A percentile compares a stretch with the other conserved stretches of the same genome.
Conservation (phyloP, 2,888 invertebrate species). For the Nomada lathburiana region DNA sequence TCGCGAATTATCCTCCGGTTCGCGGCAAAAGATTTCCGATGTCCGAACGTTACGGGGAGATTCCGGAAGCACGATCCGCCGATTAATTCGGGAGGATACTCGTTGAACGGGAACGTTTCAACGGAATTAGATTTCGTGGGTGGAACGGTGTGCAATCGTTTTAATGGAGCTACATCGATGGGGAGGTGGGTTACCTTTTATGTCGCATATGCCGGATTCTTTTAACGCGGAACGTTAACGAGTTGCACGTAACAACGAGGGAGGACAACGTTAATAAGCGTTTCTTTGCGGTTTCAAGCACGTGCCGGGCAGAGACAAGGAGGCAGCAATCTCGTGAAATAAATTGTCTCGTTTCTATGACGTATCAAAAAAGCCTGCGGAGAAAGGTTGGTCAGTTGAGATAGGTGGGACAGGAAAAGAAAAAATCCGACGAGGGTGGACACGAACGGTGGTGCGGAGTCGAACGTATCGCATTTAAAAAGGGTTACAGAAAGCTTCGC, state of each 20-base stretch:
- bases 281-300: not conserved
- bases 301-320: slow-evolving; percentile 16
- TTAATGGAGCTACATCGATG: slow-evolving; percentile 53
- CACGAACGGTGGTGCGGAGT: not conserved
- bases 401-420: not conserved
- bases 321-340: slow-evolving; percentile 23
- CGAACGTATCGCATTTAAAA: slow-evolving; percentile 24
- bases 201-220: not conserved
- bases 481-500: slow-evolving; percentile 6
- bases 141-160: slow-evolving; percentile 39
- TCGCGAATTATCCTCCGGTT: not conserved
- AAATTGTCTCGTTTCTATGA: slow-evolving; percentile 41
- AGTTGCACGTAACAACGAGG: not conserved
- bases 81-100: slow-evolving; percentile 26
- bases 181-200: slow-evolving; percentile 10
- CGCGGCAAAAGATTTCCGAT: not conserved
- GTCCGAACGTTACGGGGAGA: not conserved
- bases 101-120: slow-evolving; percentile 39
- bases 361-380: slow-evolving; percentile 12
- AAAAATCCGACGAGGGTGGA: not conserved
- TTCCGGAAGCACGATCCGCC: slow-evolving; percentile 7
- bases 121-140: slow-evolving; percentile 51
- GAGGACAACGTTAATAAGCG: slow-evolving; percentile 9
- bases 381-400: slow-evolving; percentile 9
- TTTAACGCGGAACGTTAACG: not conserved